Percentiles rank a stretch among this genome's conserved stretches.
These are phyloP conservation scores for Temnothorax curvispinosus DNA, from an alignment of 1,140 invertebrate genomes.

Conservation along the genomic window DNA sequence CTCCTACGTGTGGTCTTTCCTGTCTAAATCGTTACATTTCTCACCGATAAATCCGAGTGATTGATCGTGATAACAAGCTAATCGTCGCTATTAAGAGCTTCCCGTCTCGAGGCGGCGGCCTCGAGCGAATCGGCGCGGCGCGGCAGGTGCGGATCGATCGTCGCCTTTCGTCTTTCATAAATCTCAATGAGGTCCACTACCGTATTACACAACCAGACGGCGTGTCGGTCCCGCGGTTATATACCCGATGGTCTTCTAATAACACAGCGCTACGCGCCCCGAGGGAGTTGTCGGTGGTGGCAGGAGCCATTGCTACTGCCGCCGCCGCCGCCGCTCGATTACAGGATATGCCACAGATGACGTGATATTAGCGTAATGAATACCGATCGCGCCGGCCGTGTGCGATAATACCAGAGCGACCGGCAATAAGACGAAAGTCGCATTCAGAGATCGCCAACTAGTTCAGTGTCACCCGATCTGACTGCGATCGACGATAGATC, in stretches of 20 bases:
- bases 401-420: constrained; percentile 16
- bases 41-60: neutral
- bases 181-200: constrained; percentile 74
- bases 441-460: neutral
- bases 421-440: constrained; percentile 10
- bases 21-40: neutral
- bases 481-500: neutral
- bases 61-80: constrained; percentile 35
- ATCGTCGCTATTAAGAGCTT: constrained; percentile 34
- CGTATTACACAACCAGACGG: constrained; percentile 72
- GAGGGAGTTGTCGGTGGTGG: constrained; percentile 62
- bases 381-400: constrained; percentile 67
- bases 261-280: constrained; percentile 77
- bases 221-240: constrained; percentile 54
- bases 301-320: constrained; percentile 23
- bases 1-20: neutral
- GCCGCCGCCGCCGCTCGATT: constrained; percentile 77
- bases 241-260: constrained; percentile 79
- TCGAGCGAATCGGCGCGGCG: constrained; percentile 13
- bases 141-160: constrained; percentile 35
- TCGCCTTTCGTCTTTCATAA: constrained; percentile 75
- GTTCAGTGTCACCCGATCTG: neutral
- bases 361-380: constrained; percentile 82
- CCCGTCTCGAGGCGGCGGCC: neutral
- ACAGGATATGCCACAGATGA: constrained; percentile 79